These are phyloP conservation scores for Epinotia demarniana DNA, from an alignment of 2,888 invertebrate species.

Conservation along the genomic window DNA sequence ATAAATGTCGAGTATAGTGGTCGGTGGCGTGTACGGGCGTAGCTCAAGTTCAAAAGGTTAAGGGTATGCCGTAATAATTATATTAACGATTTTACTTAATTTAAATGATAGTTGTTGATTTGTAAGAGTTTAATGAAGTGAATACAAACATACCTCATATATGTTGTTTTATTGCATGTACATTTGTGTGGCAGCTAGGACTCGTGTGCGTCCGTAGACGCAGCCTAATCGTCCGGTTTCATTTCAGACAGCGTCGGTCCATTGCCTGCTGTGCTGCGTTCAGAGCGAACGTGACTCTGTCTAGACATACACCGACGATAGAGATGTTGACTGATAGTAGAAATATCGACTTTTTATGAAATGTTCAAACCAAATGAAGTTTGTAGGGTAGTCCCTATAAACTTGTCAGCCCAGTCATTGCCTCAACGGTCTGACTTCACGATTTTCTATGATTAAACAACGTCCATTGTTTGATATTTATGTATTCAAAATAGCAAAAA, in stretches of 20 bases:
- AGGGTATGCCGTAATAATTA: slow-evolving; percentile 19
- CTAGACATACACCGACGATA: too few relatives aligned
- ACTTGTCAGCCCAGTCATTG: too few relatives aligned
- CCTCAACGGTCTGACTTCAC: too few relatives aligned
- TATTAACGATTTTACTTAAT: slow-evolving; percentile 39
- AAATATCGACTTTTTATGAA: too few relatives aligned
- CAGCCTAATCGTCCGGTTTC: background rate
- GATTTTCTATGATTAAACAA: too few relatives aligned
- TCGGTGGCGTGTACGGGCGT: background rate
- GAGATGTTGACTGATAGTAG: too few relatives aligned
- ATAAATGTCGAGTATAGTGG: background rate
- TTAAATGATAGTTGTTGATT: slow-evolving; percentile 55
- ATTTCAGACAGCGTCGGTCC: background rate
- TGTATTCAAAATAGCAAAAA: too few relatives aligned
- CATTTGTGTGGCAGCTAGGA: background rate
- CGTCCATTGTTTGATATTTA: too few relatives aligned
- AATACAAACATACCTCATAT: slow-evolving; percentile 49
- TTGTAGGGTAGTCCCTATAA: too few relatives aligned
- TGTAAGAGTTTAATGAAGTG: slow-evolving; percentile 56
- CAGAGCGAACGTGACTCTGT: background rate
- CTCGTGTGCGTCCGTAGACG: background rate
- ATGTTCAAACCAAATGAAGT: too few relatives aligned
- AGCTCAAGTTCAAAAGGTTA: slow-evolving; percentile 1
- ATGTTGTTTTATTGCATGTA: slow-evolving; percentile 31
- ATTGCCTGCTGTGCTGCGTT: slow-evolving; percentile 25